These are phyloP conservation scores for Syrrhaptes paradoxus DNA, from an alignment of 2,113 vertebrate species.

Conservation along the genomic window DNA sequence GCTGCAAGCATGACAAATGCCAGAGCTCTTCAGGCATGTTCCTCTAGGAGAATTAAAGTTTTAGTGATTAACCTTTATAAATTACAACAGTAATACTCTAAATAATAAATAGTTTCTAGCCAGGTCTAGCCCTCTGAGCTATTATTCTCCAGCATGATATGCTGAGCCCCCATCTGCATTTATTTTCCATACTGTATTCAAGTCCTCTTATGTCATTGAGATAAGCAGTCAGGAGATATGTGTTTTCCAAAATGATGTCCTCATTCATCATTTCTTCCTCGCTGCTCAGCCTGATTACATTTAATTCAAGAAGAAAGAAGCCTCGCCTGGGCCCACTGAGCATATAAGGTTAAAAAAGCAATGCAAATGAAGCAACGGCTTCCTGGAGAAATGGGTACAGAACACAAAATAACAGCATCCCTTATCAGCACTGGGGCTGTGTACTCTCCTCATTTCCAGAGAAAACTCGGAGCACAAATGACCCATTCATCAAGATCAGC, in stretches of 20 bases:
- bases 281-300: constrained; percentile 66
- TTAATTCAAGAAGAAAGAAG: constrained; percentile 71
- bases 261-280: constrained; percentile 71
- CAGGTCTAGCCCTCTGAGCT: constrained; percentile 20
- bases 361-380: constrained; percentile 54
- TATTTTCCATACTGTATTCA: constrained; percentile 54
- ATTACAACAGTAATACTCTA: constrained; percentile 22
- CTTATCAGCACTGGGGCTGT: not conserved
- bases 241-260: constrained; percentile 67
- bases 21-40: constrained; percentile 27
- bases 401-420: constrained; percentile 28
- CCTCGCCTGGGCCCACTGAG: constrained; percentile 32
- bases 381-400: constrained; percentile 14
- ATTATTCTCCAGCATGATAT: constrained; percentile 48
- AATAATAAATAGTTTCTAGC: constrained; percentile 50
- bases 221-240: constrained; percentile 66
- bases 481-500: constrained; percentile 62
- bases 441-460: constrained; percentile 38
- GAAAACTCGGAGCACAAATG: constrained; percentile 29
- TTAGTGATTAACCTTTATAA: constrained; percentile 56
- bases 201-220: constrained; percentile 69
- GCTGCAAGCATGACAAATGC: constrained; percentile 8
- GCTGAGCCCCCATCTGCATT: constrained; percentile 46
- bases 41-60: not conserved
- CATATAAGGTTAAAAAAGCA: constrained; percentile 71